Evolutionary conservation across 2,888 invertebrate species (phyloP).

Genomic region (Aphodius granarius): DNA sequence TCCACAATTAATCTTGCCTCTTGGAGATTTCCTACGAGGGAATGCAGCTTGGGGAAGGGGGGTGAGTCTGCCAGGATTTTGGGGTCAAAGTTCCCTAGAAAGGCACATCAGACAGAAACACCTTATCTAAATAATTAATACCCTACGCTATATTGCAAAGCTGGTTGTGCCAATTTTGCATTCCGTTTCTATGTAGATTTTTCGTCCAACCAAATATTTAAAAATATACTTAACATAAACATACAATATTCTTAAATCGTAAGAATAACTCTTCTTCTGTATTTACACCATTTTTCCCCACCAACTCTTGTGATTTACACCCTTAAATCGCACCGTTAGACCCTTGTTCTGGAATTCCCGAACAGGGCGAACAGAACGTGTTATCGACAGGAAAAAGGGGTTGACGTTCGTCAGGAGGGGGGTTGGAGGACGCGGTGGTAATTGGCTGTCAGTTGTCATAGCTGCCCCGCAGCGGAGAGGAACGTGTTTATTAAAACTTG

Average conservation of each 20-base stretch:
- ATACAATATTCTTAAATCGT: too few relatives aligned
- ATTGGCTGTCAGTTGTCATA: slow-evolving; percentile 50
- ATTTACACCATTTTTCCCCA: too few relatives aligned
- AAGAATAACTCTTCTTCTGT: too few relatives aligned
- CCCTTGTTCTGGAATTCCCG: too few relatives aligned
- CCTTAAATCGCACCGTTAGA: too few relatives aligned
- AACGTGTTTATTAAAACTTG: slow-evolving; percentile 52
- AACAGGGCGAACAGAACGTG: slow-evolving; percentile 37
- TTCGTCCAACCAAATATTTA: too few relatives aligned
- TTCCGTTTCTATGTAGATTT: too few relatives aligned
- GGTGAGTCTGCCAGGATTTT: background rate
- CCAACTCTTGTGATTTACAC: too few relatives aligned
- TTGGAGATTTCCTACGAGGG: background rate
- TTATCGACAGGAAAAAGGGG: slow-evolving; percentile 38
- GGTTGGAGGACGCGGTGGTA: slow-evolving; percentile 38
- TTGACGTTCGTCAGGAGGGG: slow-evolving; percentile 18
- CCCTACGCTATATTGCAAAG: background rate
- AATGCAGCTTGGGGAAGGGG: background rate
- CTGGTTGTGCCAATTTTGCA: background rate
- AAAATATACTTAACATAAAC: too few relatives aligned
- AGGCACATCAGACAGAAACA: background rate
- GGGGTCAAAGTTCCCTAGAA: background rate
- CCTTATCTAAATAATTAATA: background rate
- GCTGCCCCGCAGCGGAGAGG: slow-evolving; percentile 29
- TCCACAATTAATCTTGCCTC: background rate